Evolutionary conservation across 2,113 vertebrate species (phyloP).

Genomic region (Chaetops frenatus): DNA sequence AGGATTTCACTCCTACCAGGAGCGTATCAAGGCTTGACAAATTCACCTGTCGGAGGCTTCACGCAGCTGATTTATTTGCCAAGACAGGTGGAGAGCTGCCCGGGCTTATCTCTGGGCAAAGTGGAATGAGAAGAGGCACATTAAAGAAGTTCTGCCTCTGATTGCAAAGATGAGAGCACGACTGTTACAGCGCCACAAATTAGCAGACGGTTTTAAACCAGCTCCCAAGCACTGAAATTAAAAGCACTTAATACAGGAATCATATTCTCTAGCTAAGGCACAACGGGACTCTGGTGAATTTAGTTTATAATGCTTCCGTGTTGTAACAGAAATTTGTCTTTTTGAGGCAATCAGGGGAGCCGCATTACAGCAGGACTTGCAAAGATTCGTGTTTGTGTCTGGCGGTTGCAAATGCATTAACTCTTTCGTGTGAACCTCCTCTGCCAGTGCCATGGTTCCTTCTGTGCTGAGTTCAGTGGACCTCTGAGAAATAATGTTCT

Average conservation of each 20-base stretch:
- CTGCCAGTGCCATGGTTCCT: background rate
- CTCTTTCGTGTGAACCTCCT: background rate
- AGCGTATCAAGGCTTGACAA: background rate
- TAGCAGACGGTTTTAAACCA: conserved; percentile 41
- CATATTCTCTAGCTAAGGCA: conserved; percentile 53
- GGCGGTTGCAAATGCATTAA: background rate
- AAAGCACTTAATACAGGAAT: conserved; percentile 65
- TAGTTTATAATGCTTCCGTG: conserved; percentile 49
- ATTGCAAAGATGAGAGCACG: background rate
- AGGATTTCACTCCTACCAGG: background rate
- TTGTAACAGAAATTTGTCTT: conserved; percentile 54
- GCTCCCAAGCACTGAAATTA: conserved; percentile 58
- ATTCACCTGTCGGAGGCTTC: conserved; percentile 17
- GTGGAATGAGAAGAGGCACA: background rate
- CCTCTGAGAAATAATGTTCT: background rate
- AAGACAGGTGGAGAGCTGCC: conserved; percentile 25
- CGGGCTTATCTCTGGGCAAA: background rate
- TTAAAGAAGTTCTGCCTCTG: conserved; percentile 16
- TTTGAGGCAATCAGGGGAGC: conserved; percentile 57
- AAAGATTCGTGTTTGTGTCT: conserved; percentile 17
- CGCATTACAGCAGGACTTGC: conserved; percentile 52
- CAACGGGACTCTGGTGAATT: conserved; percentile 54
- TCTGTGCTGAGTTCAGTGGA: background rate
- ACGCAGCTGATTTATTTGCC: conserved; percentile 16
- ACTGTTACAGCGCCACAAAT: background rate